Evolutionary conservation across 2,797 vertebrate species (phyloP), one percentile per base, ranked within the genome.

Genomic region (Urophycis tenuis): DNA sequence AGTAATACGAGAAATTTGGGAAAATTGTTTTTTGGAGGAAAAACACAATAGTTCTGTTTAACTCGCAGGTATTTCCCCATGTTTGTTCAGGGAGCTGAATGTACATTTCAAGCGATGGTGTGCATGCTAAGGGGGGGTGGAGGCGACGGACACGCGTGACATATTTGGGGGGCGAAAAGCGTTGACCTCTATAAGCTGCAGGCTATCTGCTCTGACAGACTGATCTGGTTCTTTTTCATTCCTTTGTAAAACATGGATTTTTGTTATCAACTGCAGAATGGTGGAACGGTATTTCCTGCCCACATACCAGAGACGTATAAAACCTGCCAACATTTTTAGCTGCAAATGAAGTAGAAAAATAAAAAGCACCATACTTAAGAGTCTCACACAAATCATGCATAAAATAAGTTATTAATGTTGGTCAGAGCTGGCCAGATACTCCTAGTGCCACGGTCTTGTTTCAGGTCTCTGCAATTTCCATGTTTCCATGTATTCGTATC

Each of bases 331-430:
- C 85, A 81, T 81, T 86, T 81, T 82, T 79, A 87, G 87, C 87
- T 88, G 88, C 80, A 83, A 88, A 87, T 19, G 79, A 85, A 91
- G 83, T 74, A 90, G 80, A 83, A 81, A 87, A 79, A 71, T 81
- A 87, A 84, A 71, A 79, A 84, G 81, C 76, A 87, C 88, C 86
- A 80, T 79, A 83, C 84, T 72, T 81, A 91, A 86, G 88, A 87
- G 90, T 83, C 87, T 82, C 87, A 90, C 88, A 88, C 83, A 85
- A 87, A 87, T 80, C 89, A 91, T 89, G 89, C 90, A 90, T 87
- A 89, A 92, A 92, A 89, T 87, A 90, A 88, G 90, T 83, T 90
- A 89, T 91, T 85, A 87, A 88, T 89, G 89, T 85, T 89, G 83
- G 89, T 89, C 83, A 78, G 86, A 86, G 77, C 79, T 80, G 81